A percentile compares a stretch with the other conserved stretches of the same genome.
Evolutionary conservation across 2,113 vertebrate species (phyloP).

Genomic region (Cavia aperea): DNA sequence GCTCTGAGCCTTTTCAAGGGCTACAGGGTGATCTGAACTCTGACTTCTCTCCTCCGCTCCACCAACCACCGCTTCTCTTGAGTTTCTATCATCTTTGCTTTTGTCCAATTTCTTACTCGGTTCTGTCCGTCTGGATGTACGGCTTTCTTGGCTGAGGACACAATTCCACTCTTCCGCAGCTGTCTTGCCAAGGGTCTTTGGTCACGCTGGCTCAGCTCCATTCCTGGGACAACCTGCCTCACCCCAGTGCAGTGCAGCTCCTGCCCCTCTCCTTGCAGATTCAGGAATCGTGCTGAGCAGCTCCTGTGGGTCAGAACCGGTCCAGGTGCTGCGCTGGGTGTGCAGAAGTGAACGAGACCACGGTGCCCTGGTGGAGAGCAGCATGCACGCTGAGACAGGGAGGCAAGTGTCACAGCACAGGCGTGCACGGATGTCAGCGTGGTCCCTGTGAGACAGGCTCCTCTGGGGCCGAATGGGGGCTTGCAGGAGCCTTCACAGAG

Average conservation of each 20-base stretch:
- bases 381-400: background rate
- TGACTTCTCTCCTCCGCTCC: background rate
- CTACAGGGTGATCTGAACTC: background rate
- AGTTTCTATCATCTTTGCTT: background rate
- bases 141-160: background rate
- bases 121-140: too few relatives aligned
- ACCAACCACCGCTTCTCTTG: background rate
- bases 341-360: background rate
- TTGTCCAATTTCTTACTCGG: background rate
- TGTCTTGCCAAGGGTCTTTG: background rate
- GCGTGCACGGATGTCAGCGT: rapidly evolving
- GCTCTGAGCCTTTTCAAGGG: background rate
- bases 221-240: background rate
- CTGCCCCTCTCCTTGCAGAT: background rate
- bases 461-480: background rate
- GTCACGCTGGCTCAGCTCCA: background rate
- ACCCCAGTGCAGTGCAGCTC: too few relatives aligned
- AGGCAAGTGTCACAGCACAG: background rate
- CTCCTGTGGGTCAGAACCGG: background rate
- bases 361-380: background rate
- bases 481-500: background rate
- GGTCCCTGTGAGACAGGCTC: background rate
- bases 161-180: background rate
- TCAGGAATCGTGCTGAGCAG: background rate
- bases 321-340: too few relatives aligned